phyloP scores from a whole-genome alignment of 2,113 vertebrate species.

The Chaenogobius annularis region DNA sequence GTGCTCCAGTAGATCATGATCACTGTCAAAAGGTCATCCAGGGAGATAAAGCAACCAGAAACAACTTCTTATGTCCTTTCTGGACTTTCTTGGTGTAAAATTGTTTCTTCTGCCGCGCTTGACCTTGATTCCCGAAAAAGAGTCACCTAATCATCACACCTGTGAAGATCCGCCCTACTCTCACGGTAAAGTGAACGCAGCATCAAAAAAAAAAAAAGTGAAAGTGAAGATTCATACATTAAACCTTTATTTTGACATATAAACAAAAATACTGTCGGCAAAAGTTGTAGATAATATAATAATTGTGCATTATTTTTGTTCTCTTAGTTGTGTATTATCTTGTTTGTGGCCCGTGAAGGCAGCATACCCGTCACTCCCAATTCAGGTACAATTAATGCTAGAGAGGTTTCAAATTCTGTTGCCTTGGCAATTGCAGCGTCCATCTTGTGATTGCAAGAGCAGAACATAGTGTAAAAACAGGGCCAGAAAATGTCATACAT shows the following conservation, averaged over 20 bases:
- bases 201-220: background rate
- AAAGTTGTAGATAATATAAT: background rate
- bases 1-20: conserved; percentile 92
- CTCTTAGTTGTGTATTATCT: background rate
- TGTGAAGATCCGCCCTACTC: background rate
- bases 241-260: background rate
- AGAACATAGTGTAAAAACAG: no score
- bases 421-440: no score
- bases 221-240: no score
- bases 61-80: background rate
- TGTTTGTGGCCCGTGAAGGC: background rate
- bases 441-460: no score
- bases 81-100: background rate
- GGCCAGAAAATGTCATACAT: no score
- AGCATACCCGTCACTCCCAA: no score
- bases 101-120: background rate
- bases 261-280: background rate
- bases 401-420: no score
- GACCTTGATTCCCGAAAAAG: background rate
- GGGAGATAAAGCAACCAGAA: conserved; percentile 23
- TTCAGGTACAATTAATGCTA: no score
- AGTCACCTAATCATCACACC: conserved; percentile 45
- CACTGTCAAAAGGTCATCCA: conserved; percentile 86
- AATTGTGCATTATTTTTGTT: background rate
- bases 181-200: background rate